Percentiles rank a stretch among this genome's conserved stretches.
These are phyloP conservation scores for Pteruthius melanotis DNA, from an alignment of 2,113 vertebrate genomes.

Conservation along the genomic window DNA sequence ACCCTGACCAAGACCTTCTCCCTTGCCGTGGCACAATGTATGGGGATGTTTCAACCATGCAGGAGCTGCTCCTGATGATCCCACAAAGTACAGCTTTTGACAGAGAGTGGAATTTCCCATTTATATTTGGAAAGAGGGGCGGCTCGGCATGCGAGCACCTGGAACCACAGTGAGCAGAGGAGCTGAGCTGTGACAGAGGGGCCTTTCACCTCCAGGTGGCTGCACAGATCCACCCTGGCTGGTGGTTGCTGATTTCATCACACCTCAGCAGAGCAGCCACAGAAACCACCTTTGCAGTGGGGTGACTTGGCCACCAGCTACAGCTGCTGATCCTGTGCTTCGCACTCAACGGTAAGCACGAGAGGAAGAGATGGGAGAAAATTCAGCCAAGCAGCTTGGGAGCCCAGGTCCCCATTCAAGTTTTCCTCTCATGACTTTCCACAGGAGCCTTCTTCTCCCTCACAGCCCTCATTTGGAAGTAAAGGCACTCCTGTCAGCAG, in stretches of 20 bases:
- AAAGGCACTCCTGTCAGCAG: not conserved
- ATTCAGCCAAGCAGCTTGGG: accelerated
- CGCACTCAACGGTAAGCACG: accelerated
- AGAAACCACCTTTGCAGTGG: not conserved
- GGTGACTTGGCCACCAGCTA: not conserved
- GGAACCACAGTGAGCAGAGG: not conserved
- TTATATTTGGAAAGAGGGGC: not conserved
- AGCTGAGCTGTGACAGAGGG: constrained; percentile 12
- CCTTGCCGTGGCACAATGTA: accelerated
- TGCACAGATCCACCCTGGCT: not conserved
- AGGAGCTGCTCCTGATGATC: not conserved
- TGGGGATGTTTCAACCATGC: not conserved
- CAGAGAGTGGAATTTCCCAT: constrained; percentile 13
- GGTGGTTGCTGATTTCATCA: not conserved
- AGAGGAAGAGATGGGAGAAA: not conserved
- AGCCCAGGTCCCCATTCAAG: accelerated
- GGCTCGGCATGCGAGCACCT: not conserved
- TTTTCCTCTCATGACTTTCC: not conserved
- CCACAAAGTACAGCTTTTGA: not conserved
- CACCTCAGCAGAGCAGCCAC: not conserved
- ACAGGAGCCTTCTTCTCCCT: not conserved
- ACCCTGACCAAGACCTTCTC: not conserved
- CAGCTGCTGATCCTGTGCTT: not conserved
- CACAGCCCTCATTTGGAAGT: not conserved
- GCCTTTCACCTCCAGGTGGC: constrained; percentile 12